Evolutionary conservation across 2,888 invertebrate species (phyloP), one percentile per base, ranked within the genome.

Genomic region (Psylliodes chrysocephalus): DNA sequence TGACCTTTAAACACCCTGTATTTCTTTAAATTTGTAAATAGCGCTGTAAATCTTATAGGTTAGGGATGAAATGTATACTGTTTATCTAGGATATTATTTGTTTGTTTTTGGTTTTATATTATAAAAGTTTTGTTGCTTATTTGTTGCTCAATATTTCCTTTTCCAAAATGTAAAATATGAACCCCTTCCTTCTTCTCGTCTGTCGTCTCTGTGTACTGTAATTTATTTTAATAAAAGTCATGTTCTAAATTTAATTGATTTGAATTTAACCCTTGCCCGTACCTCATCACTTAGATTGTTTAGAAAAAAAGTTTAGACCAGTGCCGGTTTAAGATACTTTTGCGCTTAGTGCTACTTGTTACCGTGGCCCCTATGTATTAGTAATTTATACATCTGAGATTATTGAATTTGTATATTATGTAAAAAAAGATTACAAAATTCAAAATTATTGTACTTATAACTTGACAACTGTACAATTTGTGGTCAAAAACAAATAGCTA

Each of bases 211-310:
- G 82, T 83, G 82, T 83, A 82, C 80, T 82, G 82, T 83, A 83
- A 83, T 82, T 83, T 83, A 82, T 83, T 83, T 83, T 82, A 82
- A 83, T 82, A 82, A 82, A 82, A 82, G 80, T 80, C 79, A 80
- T 81, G 80, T 81, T 81, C 78, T 78, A 73, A 77, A 65, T 42
- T 12, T 33, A 46, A 12, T 19, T 7, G 25, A n/a, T 30, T 52
- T 17, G 52, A 10, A 44, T 53, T 49, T 25, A 6, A 10, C n/a
- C 15, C 22, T n/a, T n/a, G n/a, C n/a, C n/a, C n/a, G n/a, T n/a
- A n/a, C n/a, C n/a, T n/a, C n/a, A n/a, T n/a, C n/a, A n/a, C n/a
- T n/a, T n/a, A n/a, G n/a, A n/a, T n/a, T n/a, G n/a, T n/a, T n/a
- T n/a, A n/a, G n/a, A n/a, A n/a, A n/a, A n/a, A n/a, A n/a, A n/a